These are phyloP conservation scores for Daphoenositta chrysoptera DNA, from an alignment of 2,113 vertebrate genomes.

Conservation along the genomic window DNA sequence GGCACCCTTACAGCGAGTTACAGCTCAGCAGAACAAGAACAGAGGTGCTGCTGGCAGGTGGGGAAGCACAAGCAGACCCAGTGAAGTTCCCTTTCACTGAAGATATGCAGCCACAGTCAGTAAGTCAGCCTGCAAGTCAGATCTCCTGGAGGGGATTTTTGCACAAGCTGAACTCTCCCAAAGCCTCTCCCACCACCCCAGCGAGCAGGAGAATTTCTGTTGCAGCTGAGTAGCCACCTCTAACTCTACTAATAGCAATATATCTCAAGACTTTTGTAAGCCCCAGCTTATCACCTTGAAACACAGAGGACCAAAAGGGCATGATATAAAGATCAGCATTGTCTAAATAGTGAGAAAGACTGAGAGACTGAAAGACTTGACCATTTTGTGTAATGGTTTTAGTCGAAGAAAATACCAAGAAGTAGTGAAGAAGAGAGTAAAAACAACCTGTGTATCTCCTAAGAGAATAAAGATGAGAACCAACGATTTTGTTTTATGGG, in stretches of 20 bases:
- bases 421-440: not conserved
- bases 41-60: not conserved
- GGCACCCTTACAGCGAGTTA: not conserved
- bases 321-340: not conserved
- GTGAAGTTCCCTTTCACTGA: not conserved
- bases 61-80: not conserved
- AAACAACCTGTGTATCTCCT: not conserved
- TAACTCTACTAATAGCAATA: not conserved
- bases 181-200: not conserved
- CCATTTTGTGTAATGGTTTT: not conserved
- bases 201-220: not conserved
- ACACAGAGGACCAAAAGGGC: not conserved
- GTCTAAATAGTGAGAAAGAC: not conserved
- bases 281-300: not conserved
- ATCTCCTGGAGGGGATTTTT: not conserved
- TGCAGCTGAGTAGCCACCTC: not conserved
- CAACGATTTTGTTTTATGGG: not conserved
- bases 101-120: not conserved
- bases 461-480: not conserved
- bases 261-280: not conserved
- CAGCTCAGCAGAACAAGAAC: not conserved
- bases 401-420: not conserved
- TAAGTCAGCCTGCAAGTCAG: not conserved
- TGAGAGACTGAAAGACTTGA: not conserved
- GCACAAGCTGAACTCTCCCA: not conserved